Evolutionary conservation across 2,113 vertebrate genomes (phyloP).

Genomic region (Microtus montanus): DNA sequence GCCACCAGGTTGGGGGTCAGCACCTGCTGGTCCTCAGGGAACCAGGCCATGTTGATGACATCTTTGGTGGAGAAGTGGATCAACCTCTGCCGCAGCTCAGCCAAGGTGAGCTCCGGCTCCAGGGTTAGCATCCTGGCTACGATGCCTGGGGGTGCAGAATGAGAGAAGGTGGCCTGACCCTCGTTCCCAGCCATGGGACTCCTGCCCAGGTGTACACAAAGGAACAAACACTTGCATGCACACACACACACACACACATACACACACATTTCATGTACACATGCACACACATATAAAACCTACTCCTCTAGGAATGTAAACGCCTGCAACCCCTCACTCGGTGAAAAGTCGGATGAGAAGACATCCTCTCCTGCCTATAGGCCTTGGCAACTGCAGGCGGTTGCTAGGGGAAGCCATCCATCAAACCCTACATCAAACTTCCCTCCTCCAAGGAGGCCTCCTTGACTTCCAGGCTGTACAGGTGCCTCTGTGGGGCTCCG

Average conservation of each 20-base stretch:
- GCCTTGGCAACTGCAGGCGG: neutral
- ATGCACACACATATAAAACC: neutral
- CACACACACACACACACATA: neutral
- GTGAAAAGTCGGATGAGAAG: neutral
- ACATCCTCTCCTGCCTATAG: neutral
- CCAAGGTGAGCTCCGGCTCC: slow-evolving; percentile 78
- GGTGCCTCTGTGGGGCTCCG: neutral
- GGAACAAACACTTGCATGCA: neutral
- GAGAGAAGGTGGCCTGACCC: neutral
- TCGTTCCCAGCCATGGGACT: neutral
- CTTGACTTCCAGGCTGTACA: neutral
- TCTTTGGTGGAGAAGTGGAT: slow-evolving; percentile 86
- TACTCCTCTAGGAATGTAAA: neutral
- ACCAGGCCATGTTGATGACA: slow-evolving; percentile 82
- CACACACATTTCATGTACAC: neutral
- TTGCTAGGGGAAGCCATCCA: neutral
- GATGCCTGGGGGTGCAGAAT: slow-evolving; percentile 81
- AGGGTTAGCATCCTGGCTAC: slow-evolving; percentile 88
- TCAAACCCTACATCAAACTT: neutral
- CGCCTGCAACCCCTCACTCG: neutral
- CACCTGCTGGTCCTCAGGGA: slow-evolving; percentile 86
- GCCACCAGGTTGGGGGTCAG: slow-evolving; percentile 89
- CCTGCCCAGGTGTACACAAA: neutral
- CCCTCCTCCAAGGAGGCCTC: neutral
- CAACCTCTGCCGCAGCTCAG: slow-evolving; percentile 89